Percentiles rank a stretch among this genome's conserved stretches.
Conservation (phyloP, 2,113 vertebrate genomes). For the Halichoerus grypus region DNA sequence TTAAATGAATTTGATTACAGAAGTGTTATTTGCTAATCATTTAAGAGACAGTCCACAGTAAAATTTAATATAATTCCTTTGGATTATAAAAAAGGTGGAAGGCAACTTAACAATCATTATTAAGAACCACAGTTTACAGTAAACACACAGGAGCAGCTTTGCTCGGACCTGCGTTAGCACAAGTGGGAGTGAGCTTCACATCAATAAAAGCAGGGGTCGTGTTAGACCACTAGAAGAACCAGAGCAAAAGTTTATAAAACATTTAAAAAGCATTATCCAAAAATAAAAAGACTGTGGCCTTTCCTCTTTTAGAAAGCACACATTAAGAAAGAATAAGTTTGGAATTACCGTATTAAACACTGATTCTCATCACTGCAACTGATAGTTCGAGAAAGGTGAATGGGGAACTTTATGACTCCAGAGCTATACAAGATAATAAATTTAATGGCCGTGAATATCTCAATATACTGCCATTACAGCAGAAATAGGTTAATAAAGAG, state of each 20-base stretch:
- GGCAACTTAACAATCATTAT: neutral
- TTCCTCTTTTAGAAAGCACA: conserved; percentile 35
- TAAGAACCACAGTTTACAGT: neutral
- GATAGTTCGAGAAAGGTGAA: neutral
- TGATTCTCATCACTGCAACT: conserved; percentile 28
- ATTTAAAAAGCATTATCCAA: conserved; percentile 47
- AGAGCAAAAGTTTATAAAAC: conserved; percentile 48
- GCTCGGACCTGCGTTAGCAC: neutral
- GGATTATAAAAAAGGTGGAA: neutral
- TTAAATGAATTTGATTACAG: conserved; percentile 36
- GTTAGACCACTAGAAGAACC: neutral
- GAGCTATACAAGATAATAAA: neutral
- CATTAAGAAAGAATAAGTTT: conserved; percentile 25
- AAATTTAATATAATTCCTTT: neutral
- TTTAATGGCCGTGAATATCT: neutral
- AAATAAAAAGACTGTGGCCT: conserved; percentile 36
- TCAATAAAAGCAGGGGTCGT: neutral
- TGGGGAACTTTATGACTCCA: neutral
- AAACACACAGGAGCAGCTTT: neutral
- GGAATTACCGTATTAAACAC: conserved; percentile 58
- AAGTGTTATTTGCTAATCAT: conserved; percentile 3
- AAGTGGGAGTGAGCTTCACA: neutral
- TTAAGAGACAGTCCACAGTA: neutral
- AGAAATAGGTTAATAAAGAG: neutral
- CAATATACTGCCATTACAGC: neutral